Evolutionary conservation across 2,888 invertebrate species (phyloP), one percentile per base, ranked within the genome.

Genomic region (Cantharis rufa): DNA sequence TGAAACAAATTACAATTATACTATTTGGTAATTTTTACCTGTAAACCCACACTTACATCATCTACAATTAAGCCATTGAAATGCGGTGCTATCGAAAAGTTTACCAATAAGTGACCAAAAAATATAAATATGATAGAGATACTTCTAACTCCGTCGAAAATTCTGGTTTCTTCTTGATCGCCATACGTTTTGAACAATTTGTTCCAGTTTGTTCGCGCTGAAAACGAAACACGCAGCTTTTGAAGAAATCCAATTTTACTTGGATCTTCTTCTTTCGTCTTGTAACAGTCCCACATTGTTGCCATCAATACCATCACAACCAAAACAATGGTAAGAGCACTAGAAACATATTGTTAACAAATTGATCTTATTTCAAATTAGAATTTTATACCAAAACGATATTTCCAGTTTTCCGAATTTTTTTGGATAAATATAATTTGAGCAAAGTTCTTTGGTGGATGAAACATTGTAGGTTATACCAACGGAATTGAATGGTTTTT

Each of bases 51-150:
- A n/a, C n/a, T n/a, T 32, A 32, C 32, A 5, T 32, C n/a, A 32
- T 13, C 32, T 13, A 32, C 5, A 1, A 5, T 13, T 32, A 32
- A 4, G 13, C 32, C 32, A 32, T 32, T 32, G 5, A 32, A n/a
- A 1, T n/a, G 5, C 1, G 32, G 32, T 4, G 5, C 13, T 1
- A 32, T 5, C 1, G n/a, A 0, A 13, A 13, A 0, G 13, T 0
- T 5, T n/a, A 5, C 5, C 5, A 13, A 1, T 5, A 32, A 32
- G 13, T 32, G 32, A 32, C 1, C 13, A 32, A 13, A 13, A 32
- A n/a, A 32, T 32, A 32, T 13, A 32, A 32, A 5, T n/a, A 32
- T 13, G 5, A 32, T n/a, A 1, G 32, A 32, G 1, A 32, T 32
- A 32, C 32, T 32, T 32, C n/a, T 32, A 32, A 32, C 13, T 32